Conservation (phyloP, 2,113 vertebrate genomes). For the Tragelaphus buxtoni region DNA sequence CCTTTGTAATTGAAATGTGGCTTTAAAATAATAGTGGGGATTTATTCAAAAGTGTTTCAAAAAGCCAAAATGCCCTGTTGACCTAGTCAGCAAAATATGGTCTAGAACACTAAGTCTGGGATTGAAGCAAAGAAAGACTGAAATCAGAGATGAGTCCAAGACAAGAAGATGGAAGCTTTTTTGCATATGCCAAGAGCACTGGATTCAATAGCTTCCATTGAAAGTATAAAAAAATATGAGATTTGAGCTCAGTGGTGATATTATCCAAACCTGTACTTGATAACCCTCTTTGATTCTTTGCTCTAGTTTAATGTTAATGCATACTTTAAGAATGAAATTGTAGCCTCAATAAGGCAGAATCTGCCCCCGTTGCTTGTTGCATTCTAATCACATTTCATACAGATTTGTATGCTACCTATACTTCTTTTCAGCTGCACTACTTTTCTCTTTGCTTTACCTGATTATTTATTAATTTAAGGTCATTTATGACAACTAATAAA, state of each 20-base stretch:
- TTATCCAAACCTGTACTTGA: conserved; percentile 21
- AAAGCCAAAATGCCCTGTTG: background rate
- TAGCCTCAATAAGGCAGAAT: conserved; percentile 47
- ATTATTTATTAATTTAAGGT: background rate
- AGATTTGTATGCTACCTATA: background rate
- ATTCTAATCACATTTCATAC: conserved; percentile 44
- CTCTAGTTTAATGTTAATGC: conserved; percentile 60
- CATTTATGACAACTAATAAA: background rate
- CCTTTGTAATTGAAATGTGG: conserved; percentile 44
- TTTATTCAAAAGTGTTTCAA: conserved; percentile 1
- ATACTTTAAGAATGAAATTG: conserved; percentile 45
- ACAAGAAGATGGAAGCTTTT: background rate
- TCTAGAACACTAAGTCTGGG: background rate
- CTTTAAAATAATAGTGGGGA: background rate
- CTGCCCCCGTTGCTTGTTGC: background rate
- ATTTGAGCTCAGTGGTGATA: conserved; percentile 6
- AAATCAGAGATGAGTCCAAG: background rate
- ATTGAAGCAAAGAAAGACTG: background rate
- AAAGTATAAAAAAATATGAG: background rate
- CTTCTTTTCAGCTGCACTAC: background rate
- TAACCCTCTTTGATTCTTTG: conserved; percentile 48
- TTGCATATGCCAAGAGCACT: background rate
- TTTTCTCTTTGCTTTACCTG: background rate
- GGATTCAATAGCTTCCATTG: background rate
- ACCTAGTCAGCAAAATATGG: background rate